Evolutionary conservation across 2,113 vertebrate species (phyloP).

Genomic region (Prinia subflava): DNA sequence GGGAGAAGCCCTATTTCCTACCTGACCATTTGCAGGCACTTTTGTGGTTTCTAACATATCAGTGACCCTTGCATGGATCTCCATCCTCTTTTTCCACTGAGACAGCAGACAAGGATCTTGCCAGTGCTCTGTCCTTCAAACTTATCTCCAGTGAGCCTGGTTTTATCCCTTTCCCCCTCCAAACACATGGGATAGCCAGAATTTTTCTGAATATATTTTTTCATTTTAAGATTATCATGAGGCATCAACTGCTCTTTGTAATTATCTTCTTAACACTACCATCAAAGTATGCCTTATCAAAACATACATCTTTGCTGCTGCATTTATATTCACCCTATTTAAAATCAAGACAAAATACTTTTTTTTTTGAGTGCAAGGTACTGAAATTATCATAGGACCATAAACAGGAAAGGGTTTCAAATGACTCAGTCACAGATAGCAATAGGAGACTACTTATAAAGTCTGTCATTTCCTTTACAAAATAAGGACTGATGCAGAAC

Average conservation of each 20-base stretch:
- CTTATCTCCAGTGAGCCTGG: not conserved
- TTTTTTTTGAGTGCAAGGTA: not conserved
- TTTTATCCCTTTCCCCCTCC: not conserved
- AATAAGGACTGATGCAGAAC: not conserved
- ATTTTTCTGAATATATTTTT: slow-evolving; percentile 1
- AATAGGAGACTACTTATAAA: not conserved
- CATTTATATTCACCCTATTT: slow-evolving; percentile 11
- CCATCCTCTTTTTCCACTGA: not conserved
- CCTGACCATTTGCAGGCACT: not conserved
- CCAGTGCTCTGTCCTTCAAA: not conserved
- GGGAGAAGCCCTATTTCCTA: not conserved
- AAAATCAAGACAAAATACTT: not conserved
- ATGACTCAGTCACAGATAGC: not conserved
- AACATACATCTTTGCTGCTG: slow-evolving; percentile 7
- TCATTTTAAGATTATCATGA: not conserved
- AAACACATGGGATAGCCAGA: not conserved
- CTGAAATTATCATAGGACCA: not conserved
- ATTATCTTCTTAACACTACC: slow-evolving; percentile 3
- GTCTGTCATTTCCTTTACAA: not conserved
- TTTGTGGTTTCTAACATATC: not conserved
- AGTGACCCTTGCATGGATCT: not conserved
- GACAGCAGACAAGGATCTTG: accelerated
- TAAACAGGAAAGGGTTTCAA: not conserved
- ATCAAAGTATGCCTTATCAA: not conserved
- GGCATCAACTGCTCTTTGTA: not conserved